Evolutionary conservation across 1,140 invertebrate genomes (phyloP), one percentile per base, ranked within the genome.

Genomic region (Scaptomyza hsui): DNA sequence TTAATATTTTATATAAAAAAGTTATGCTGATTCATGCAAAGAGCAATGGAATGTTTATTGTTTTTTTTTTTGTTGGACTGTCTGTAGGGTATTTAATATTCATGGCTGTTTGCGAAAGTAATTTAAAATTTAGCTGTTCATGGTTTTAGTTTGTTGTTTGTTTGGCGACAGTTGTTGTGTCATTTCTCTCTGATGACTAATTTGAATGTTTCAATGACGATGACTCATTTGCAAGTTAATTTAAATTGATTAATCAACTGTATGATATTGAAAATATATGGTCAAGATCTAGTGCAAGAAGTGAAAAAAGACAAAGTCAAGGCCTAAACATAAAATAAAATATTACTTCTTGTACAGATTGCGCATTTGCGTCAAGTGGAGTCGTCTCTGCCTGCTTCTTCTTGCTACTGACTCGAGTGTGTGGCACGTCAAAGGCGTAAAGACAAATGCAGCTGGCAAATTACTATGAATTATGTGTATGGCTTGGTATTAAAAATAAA

Each of bases 401-500:
- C 24, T 5, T 7, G n/a, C 6, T 26, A 1, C 6, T 26, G n/a
- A n/a, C 4, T 26, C 24, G 24, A 26, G 29, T 13, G 18, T 49
- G 53, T 62, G 57, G 65, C 59, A 52, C 57, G 59, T 62, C 62
- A 59, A 41, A 67, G 63, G 37, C 57, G 57, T 49, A 69, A 62
- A 56, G 68, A 32, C 71, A 85, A 74, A 57, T 89, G 78, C 82
- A 86, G 72, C 77, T 88, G 82, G 68, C 81, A 86, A 88, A 82
- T 86, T 86, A 82, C 82, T 75, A 68, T 88, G 82, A 86, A 89
- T 89, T 86, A 88, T 86, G 82, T 76, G 26, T 29, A 2, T 7
- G 75, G 78, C 72, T 85, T 82, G 71, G 59, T 72, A 88, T 86
- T 88, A 86, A 88, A 86, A 86, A 86, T 88, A 86, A 29, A 29